Percentiles rank a stretch among this genome's conserved stretches.
phyloP scores from a whole-genome alignment of 2,888 invertebrate genomes.

The Platerodrilus igneus region DNA sequence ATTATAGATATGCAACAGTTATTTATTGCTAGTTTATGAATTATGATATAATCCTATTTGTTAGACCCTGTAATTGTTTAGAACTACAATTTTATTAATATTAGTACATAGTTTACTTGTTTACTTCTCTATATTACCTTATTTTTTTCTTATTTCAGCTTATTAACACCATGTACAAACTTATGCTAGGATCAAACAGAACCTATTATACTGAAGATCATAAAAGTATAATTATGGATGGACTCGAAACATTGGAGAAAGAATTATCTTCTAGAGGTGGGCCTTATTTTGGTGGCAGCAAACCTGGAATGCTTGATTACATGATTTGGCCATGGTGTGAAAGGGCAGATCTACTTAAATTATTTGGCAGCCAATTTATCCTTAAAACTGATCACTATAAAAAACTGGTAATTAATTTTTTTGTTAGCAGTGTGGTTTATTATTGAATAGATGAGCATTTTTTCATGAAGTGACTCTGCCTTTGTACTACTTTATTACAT shows the following conservation, averaged over 20 bases:
- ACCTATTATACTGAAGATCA: slow-evolving; percentile 38
- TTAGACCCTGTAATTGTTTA: too few species aligned
- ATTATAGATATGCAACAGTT: too few species aligned
- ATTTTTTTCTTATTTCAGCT: slow-evolving; percentile 44
- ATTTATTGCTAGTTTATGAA: too few species aligned
- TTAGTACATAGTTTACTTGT: too few species aligned
- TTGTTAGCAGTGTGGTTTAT: neutral
- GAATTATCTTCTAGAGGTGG: slow-evolving; percentile 61
- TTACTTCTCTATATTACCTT: too few species aligned
- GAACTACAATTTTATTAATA: too few species aligned
- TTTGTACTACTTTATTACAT: too few species aligned
- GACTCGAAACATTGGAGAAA: slow-evolving; percentile 60
- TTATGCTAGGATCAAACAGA: slow-evolving; percentile 44
- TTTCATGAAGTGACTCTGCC: too few species aligned
- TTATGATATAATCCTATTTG: too few species aligned
- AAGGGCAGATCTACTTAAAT: slow-evolving; percentile 56
- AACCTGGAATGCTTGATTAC: slow-evolving; percentile 74
- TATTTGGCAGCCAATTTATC: slow-evolving; percentile 58
- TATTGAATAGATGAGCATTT: too few species aligned
- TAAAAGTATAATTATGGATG: slow-evolving; percentile 40
- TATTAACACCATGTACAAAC: slow-evolving; percentile 54
- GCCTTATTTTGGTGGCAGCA: slow-evolving; percentile 62
- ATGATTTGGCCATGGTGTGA: slow-evolving; percentile 88
- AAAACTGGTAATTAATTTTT: slow-evolving; percentile 53
- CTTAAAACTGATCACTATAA: slow-evolving; percentile 63